phyloP scores from a whole-genome alignment of 2,888 invertebrate genomes.

The Lasioglossum pauxillum region DNA sequence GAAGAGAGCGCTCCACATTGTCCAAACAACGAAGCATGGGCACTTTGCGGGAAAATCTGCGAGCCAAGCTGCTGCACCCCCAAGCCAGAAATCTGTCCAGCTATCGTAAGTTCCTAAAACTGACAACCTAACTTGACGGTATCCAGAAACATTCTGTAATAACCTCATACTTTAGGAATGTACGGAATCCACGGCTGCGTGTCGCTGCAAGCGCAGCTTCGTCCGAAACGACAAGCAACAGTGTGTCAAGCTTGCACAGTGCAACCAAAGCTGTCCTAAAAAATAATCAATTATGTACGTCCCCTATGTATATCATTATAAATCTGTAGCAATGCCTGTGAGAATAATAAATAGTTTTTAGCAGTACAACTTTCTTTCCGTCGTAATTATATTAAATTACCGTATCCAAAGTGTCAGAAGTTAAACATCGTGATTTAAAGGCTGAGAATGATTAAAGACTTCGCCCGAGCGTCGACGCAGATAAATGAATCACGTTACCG shows the following conservation, averaged over 20 bases:
- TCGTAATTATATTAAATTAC: neutral
- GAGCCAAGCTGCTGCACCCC: neutral
- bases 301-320: neutral
- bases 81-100: neutral
- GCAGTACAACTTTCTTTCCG: neutral
- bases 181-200: neutral
- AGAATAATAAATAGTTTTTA: neutral
- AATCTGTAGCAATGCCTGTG: neutral
- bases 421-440: neutral
- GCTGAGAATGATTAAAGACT: neutral
- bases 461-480: neutral
- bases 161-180: neutral
- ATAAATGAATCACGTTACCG: neutral
- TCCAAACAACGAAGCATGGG: neutral
- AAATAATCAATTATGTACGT: neutral
- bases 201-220: neutral
- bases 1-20: neutral
- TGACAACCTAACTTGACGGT: neutral
- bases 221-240: neutral
- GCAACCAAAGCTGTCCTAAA: neutral
- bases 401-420: neutral
- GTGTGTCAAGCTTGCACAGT: neutral
- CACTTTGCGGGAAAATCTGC: neutral
- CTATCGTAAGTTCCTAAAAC: neutral
- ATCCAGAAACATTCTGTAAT: neutral